These are phyloP conservation scores for Enteromius argenteus DNA, from an alignment of 2,797 vertebrate species.

Conservation along the genomic window DNA sequence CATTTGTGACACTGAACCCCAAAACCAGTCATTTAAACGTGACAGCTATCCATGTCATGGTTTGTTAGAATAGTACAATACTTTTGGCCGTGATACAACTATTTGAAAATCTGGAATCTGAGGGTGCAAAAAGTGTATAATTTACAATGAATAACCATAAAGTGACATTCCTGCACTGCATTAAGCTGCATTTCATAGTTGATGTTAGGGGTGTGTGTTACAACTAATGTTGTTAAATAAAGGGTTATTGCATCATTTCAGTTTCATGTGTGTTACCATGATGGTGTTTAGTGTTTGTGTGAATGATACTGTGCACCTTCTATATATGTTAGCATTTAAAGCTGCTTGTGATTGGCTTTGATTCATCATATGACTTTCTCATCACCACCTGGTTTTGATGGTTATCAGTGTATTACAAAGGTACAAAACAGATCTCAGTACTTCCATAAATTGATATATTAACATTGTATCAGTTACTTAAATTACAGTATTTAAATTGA, in stretches of 20 bases:
- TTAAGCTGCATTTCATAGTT: background rate
- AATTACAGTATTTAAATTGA: background rate
- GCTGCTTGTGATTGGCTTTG: background rate
- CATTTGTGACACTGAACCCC: background rate
- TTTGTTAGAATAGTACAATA: background rate
- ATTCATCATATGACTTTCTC: background rate
- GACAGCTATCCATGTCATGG: background rate
- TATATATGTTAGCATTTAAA: background rate
- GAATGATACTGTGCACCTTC: background rate
- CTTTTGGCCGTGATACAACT: background rate
- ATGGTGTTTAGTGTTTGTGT: background rate
- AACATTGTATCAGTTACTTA: background rate
- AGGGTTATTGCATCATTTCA: background rate
- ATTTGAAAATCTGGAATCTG: background rate
- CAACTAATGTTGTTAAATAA: background rate
- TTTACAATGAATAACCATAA: background rate
- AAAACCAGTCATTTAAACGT: background rate
- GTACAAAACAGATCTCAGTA: background rate
- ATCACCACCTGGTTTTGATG: background rate
- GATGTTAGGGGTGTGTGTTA: background rate
- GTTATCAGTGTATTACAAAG: background rate
- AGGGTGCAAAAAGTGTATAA: background rate
- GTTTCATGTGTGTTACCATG: background rate
- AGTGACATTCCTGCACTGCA: background rate
- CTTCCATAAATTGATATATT: background rate